Percentiles rank a stretch among this genome's conserved stretches.
These are phyloP conservation scores for Varanus komodoensis DNA, from an alignment of 2,113 vertebrate genomes.

Conservation along the genomic window DNA sequence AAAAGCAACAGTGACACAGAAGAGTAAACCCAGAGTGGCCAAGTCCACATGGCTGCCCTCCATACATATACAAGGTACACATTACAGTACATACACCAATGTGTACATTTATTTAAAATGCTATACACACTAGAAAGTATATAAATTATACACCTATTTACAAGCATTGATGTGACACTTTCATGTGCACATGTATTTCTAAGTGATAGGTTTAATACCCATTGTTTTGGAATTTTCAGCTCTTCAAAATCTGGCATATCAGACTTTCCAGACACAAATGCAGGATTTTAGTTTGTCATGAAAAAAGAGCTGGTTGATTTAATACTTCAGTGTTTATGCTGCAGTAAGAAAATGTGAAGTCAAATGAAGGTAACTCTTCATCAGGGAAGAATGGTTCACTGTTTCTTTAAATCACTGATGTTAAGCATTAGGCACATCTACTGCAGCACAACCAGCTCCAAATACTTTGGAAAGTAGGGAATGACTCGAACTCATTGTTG, in stretches of 20 bases:
- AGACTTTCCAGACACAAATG: background rate
- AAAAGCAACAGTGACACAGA: background rate
- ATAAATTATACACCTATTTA: conserved; percentile 70
- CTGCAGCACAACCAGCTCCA: background rate
- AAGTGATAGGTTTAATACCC: conserved; percentile 33
- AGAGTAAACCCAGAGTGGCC: background rate
- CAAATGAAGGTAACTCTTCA: conserved; percentile 45
- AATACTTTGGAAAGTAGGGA: background rate
- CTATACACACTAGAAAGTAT: conserved; percentile 78
- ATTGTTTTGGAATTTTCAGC: conserved; percentile 16
- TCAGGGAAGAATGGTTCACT: conserved; percentile 24
- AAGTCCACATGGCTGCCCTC: conserved; percentile 14
- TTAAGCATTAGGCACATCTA: background rate
- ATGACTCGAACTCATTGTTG: background rate
- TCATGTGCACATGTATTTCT: conserved; percentile 38
- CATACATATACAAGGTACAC: conserved; percentile 77
- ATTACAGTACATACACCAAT: conserved; percentile 72
- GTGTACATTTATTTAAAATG: conserved; percentile 77
- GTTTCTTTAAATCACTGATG: conserved; percentile 1
- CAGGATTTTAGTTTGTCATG: conserved; percentile 21
- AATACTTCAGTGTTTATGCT: conserved; percentile 50
- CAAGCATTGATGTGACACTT: conserved; percentile 59
- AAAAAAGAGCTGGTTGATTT: conserved; percentile 56
- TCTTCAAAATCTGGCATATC: background rate
- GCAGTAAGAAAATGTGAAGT: conserved; percentile 55